A percentile compares a stretch with the other conserved stretches of the same genome.
These are phyloP conservation scores for Datnioides undecimradiatus DNA, from an alignment of 2,113 vertebrate species.

Conservation along the genomic window DNA sequence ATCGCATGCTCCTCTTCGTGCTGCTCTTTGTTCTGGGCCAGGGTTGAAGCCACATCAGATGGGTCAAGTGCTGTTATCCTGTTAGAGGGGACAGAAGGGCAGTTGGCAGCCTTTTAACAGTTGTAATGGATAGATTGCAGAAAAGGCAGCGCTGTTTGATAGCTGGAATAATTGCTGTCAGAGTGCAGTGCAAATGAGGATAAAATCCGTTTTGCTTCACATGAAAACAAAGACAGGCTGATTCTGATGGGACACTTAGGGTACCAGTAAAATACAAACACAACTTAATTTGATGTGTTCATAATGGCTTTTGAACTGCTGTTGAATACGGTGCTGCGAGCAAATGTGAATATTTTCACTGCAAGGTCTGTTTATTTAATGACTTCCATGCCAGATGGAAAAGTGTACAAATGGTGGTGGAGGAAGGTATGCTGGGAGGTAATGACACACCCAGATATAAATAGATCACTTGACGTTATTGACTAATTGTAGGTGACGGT, in stretches of 20 bases:
- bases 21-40: slow-evolving; percentile 53
- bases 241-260: background rate
- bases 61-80: slow-evolving; percentile 62
- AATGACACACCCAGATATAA: slow-evolving; percentile 54
- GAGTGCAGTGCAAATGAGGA: background rate
- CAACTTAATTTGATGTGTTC: slow-evolving; percentile 12
- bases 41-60: slow-evolving; percentile 56
- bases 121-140: background rate
- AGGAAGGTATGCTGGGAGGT: slow-evolving; percentile 39
- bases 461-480: slow-evolving; percentile 55
- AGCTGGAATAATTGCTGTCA: background rate
- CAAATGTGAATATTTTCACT: slow-evolving; percentile 49
- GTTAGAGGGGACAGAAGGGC: slow-evolving; percentile 30
- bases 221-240: slow-evolving; percentile 8
- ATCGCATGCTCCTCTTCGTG: slow-evolving; percentile 49
- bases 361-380: slow-evolving; percentile 58
- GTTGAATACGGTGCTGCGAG: slow-evolving; percentile 36
- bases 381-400: slow-evolving; percentile 59
- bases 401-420: slow-evolving; percentile 28
- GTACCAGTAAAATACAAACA: slow-evolving; percentile 20
- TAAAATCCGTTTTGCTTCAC: background rate
- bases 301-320: slow-evolving; percentile 35
- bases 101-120: slow-evolving; percentile 9
- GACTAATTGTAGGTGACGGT: slow-evolving; percentile 56
- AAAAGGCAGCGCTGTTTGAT: background rate